Conservation (phyloP, 1,140 invertebrate genomes). For the Popillia japonica region DNA sequence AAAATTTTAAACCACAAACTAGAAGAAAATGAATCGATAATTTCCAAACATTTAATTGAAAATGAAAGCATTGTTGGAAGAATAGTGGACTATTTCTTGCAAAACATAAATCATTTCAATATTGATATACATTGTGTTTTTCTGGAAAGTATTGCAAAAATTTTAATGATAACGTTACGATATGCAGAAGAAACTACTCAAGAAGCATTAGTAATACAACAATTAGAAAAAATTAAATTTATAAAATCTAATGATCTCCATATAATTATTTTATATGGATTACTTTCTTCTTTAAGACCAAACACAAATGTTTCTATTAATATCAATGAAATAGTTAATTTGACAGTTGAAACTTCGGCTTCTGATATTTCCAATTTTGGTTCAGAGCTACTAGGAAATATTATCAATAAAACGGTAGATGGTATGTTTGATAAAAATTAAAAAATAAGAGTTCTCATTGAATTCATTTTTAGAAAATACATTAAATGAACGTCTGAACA, state of each 20-base stretch:
- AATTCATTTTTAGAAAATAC: not conserved
- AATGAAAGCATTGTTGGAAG: constrained; percentile 15
- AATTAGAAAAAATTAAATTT: not conserved
- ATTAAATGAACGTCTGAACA: not conserved
- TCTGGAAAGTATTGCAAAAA: not conserved
- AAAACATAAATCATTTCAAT: not conserved
- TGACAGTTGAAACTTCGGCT: not conserved
- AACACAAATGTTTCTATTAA: not conserved
- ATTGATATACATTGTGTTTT: not conserved
- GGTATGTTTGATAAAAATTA: not conserved
- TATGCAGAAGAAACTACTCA: not conserved
- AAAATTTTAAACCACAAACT: constrained; percentile 39
- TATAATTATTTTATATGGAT: not conserved
- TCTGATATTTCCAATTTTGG: not conserved
- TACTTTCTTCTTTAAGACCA: not conserved
- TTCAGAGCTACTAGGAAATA: not conserved
- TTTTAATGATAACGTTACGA: not conserved
- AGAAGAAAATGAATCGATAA: constrained; percentile 36
- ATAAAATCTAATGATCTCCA: not conserved
- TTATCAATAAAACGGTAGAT: not conserved
- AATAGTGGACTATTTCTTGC: not conserved
- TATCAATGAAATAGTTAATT: not conserved
- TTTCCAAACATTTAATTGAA: constrained; percentile 35
- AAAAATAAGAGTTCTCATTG: too few species aligned
- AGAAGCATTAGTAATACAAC: not conserved